These are phyloP conservation scores for Cosmopolites sordidus DNA, from an alignment of 2,888 invertebrate species.

Conservation along the genomic window DNA sequence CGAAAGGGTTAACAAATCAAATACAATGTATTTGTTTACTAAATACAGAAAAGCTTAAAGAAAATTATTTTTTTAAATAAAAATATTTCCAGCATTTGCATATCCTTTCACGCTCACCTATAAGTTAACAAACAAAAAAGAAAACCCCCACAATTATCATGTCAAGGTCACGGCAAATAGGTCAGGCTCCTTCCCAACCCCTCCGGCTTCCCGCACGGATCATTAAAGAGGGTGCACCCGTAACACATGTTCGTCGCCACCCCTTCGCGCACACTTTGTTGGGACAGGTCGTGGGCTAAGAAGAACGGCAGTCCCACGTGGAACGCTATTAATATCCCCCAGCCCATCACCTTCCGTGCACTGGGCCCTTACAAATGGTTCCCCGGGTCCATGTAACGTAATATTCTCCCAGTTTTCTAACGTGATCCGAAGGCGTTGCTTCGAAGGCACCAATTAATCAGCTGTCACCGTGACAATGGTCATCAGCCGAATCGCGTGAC, in stretches of 20 bases:
- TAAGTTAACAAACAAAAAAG: too few relatives aligned
- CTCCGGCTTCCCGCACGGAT: neutral
- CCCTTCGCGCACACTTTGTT: neutral
- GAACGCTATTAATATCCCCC: neutral
- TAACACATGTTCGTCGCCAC: neutral
- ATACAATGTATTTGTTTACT: too few relatives aligned
- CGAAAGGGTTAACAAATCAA: too few relatives aligned
- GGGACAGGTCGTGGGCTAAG: neutral
- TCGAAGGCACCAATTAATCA: slow-evolving; percentile 39
- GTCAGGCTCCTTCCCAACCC: slow-evolving; percentile 1
- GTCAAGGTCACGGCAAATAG: neutral
- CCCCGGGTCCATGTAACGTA: too few relatives aligned
- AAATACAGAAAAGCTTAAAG: too few relatives aligned
- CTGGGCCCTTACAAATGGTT: too few relatives aligned
- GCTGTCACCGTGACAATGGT: slow-evolving; percentile 42
- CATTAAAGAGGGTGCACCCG: slow-evolving; percentile 4
- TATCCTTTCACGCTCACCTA: too few relatives aligned
- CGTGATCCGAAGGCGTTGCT: slow-evolving; percentile 6
- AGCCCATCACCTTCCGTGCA: too few relatives aligned
- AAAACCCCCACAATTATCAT: neutral
- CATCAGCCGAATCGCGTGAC: slow-evolving; percentile 38
- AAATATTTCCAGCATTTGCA: too few relatives aligned
- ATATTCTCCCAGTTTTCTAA: too few relatives aligned
- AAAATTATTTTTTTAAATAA: too few relatives aligned
- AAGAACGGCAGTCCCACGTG: neutral